Percentiles rank a stretch among this genome's conserved stretches.
These are phyloP conservation scores for Adoxophyes honmai DNA, from an alignment of 1,140 invertebrate genomes.

Conservation along the genomic window DNA sequence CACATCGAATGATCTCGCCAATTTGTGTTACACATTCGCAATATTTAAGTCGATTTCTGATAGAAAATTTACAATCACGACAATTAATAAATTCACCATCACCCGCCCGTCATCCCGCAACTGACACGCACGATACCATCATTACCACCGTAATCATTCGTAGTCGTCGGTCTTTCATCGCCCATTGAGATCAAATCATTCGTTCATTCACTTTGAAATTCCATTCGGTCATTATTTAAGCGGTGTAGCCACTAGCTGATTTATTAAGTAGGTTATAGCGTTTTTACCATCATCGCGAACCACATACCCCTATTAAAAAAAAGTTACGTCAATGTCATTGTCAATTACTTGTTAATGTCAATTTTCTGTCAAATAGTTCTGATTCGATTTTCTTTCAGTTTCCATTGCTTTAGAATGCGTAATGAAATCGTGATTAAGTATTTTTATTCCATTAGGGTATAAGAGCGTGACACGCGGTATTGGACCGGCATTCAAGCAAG, in stretches of 20 bases:
- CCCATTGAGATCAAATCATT: conserved; percentile 14
- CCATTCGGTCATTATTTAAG: conserved; percentile 6
- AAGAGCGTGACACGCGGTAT: background rate
- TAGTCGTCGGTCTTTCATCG: background rate
- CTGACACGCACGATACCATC: conserved; percentile 16
- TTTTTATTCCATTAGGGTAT: conserved; percentile 10
- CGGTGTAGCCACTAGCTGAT: background rate
- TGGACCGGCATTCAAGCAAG: conserved; percentile 1
- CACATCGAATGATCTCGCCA: background rate
- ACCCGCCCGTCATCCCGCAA: conserved; percentile 15
- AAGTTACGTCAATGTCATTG: background rate
- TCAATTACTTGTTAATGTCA: background rate
- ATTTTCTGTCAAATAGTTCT: background rate
- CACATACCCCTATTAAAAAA: background rate
- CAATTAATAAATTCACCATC: conserved; percentile 14
- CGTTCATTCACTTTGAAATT: conserved; percentile 13
- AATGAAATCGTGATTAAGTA: conserved; percentile 17
- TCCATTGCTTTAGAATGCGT: conserved; percentile 8
- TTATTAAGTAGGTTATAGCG: background rate
- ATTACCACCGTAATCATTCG: conserved; percentile 14
- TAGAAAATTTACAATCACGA: conserved; percentile 9
- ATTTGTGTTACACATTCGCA: conserved; percentile 11
- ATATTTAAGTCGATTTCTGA: background rate
- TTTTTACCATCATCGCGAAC: background rate
- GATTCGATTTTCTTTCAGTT: conserved; percentile 16